Evolutionary conservation across 2,797 vertebrate species (phyloP), one percentile per base, ranked within the genome.

Genomic region (Todus mexicanus): DNA sequence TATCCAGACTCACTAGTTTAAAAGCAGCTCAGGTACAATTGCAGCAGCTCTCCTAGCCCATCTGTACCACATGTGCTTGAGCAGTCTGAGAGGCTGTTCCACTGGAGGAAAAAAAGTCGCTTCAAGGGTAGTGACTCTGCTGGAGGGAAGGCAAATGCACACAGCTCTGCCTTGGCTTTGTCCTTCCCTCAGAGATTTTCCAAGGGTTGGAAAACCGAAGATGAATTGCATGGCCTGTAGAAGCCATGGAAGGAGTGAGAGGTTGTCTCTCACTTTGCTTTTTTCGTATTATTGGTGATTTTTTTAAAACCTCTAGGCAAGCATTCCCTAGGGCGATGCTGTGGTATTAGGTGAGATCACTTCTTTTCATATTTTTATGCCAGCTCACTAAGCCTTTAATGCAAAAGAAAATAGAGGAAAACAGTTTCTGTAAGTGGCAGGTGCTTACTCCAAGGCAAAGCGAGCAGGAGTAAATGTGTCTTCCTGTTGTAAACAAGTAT

Each of bases 401-500:
- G 35, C 82, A 79, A 64, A 93, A 81, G 43, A 56, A 80, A 79
- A 89, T 14, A 59, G 69, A 65, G 42, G 17, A 37, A 42, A 65
- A 47, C 40, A 48, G 53, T 84, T 93, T 68, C 12, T 90, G 76
- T 76, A 73, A 82, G 73, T 75, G 81, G 42, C 92, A 95, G 90
- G 82, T 93, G 89, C 68, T 68, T 74, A 65, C 64, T 74, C 18
- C n/a, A 38, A 81, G 72, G 88, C 86, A 87, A 92, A 68, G n/a
- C 50, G 48, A 61, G 66, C 66, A 82, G 57, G 57, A 75, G 27
- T 57, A 72, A 78, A 83, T 80, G 74, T 33, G 54, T 90, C 76
- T 73, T 86, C 85, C 72, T 78, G 68, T 90, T 89, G 75, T 68
- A 89, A 94, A 90, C 80, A 93, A 92, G 2, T 74, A 77, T 76